Evolutionary conservation across 30 jellyfish, hydroid and myxozoan genomes (phyloP).

Genomic region (Aurelia sp.): DNA sequence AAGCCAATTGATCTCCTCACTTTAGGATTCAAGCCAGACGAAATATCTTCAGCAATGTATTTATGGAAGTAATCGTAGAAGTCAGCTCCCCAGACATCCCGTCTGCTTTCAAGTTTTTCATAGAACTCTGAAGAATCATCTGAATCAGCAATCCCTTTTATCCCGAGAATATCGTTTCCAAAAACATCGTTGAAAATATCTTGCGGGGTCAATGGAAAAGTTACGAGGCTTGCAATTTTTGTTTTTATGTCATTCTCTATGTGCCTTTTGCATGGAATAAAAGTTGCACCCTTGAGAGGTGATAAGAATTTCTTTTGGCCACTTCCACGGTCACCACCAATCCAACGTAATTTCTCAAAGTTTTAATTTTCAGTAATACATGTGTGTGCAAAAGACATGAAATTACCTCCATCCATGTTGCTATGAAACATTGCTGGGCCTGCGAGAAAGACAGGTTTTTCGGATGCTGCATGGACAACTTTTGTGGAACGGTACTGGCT

Average conservation of each 20-base stretch:
- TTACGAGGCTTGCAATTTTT: neutral
- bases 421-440: neutral
- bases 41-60: conserved; percentile 6
- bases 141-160: neutral
- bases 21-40: conserved; percentile 9
- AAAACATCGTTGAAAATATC: too few species aligned
- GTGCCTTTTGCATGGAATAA: conserved; percentile 1
- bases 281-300: conserved; percentile 14
- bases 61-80: neutral
- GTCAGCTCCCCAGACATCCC: conserved; percentile 3
- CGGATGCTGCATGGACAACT: neutral
- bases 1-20: conserved; percentile 7
- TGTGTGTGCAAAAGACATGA: conserved; percentile 3
- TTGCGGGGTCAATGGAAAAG: too few species aligned
- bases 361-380: neutral
- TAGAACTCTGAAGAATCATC: neutral
- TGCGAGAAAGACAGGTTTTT: neutral
- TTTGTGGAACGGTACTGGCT: neutral
- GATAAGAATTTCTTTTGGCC: conserved; percentile 3
- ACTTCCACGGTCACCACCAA: conserved; percentile 19
- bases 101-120: conserved; percentile 8
- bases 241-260: neutral
- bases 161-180: too few species aligned
- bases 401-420: conserved; percentile 10
- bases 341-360: conserved; percentile 10